phyloP scores from a whole-genome alignment of 1,140 invertebrate genomes.

The Rhagoletis zephyria region DNA sequence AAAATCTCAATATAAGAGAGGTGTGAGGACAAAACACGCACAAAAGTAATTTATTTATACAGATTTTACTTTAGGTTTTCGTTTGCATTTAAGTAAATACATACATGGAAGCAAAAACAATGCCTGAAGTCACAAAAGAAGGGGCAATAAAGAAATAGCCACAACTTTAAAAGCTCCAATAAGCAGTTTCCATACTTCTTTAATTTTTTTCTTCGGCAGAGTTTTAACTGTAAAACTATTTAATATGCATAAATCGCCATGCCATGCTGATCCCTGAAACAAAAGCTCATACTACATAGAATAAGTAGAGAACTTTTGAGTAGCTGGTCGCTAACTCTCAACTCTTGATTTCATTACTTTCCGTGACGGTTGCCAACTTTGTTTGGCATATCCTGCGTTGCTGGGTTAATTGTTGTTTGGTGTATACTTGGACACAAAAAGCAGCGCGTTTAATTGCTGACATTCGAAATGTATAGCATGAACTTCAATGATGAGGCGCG shows the following conservation, averaged over 20 bases:
- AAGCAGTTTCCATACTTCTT: no score
- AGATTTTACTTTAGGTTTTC: neutral
- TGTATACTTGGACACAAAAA: neutral
- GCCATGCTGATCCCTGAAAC: neutral
- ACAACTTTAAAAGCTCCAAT: no score
- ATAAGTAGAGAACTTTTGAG: no score
- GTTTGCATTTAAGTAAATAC: neutral
- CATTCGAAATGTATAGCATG: slow-evolving; percentile 18
- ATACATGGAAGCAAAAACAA: no score
- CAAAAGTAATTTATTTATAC: neutral
- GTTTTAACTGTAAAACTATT: neutral
- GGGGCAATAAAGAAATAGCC: no score
- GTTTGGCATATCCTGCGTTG: neutral
- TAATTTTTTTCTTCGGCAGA: no score
- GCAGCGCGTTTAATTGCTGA: neutral
- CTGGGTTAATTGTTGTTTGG: neutral
- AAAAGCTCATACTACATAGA: neutral
- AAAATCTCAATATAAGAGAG: neutral
- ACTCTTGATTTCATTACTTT: neutral
- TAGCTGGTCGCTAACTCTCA: no score
- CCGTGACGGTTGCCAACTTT: neutral
- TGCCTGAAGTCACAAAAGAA: no score
- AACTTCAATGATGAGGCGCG: neutral
- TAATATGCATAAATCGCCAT: neutral
- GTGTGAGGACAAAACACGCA: neutral